Evolutionary conservation across 2,797 vertebrate genomes (phyloP), one percentile per base, ranked within the genome.

Genomic region (Natrix natrix): DNA sequence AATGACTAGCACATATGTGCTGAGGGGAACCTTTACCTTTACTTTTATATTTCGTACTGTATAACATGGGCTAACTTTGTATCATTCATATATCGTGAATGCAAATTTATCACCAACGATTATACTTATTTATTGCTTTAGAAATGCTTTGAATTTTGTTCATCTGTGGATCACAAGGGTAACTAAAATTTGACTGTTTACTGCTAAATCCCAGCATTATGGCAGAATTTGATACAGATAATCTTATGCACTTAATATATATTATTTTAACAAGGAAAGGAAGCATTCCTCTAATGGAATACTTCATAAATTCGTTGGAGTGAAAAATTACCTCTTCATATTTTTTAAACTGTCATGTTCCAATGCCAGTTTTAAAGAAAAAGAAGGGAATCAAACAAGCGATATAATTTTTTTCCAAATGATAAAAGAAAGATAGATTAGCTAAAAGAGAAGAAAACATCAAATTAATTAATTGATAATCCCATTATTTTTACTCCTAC

Each of bases 181-280:
- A 32, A 69, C 66, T 32, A 69, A n/a, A 69, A 32, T 69, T 69
- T 69, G n/a, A 69, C 14, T 69, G n/a, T 32, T 32, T 24, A 86
- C 26, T 83, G 86, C 43, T 88, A 26, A 86, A 48, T 56, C 92
- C 93, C 3, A 92, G 16, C 91, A 90, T 55, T 91, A 74, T 14
- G 14, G 61, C 28, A 7, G 90, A 16, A 63, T 11, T 95, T 95
- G 93, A 55, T 69, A 0, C 86, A 0, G 60, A 22, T 63, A 93
- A 86, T 16, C 91, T 93, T 94, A 61, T 89, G 57, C 17, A 1
- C 28, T 90, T 90, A 91, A 94, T 95, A 74, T 24, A 87, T n/a
- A 91, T 3, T 92, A 54, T 93, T 37, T 61, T 54, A 61, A 60
- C 5, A 32, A 91, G 32, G 93, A 93, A 60, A 13, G 86, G 88